Evolutionary conservation across 2,888 invertebrate species (phyloP), one percentile per base, ranked within the genome.

Genomic region (Sesia apiformis): DNA sequence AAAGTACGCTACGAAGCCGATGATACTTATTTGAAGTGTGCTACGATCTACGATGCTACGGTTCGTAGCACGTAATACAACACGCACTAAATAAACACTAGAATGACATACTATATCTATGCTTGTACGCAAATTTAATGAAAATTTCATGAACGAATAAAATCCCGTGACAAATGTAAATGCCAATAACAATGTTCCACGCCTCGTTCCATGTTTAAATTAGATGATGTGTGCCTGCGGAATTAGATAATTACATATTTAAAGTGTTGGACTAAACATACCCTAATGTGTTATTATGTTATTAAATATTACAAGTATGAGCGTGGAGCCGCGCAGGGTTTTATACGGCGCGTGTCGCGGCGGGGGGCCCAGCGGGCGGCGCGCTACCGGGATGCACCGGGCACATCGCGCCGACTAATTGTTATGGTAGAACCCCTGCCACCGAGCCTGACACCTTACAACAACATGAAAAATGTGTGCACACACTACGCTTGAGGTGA

Each of bases 201-300:
- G 23, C 46, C 23, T 46, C 23, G 8, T 46, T 46, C n/a, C n/a
- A n/a, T 4, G 46, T 59, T 60, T 56, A 64, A 63, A 62, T 60
- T 58, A 61, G 60, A 65, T 65, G 63, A 66, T 62, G 62, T 60
- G 56, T 59, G 59, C 53, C 53, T 57, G 40, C 39, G 40, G 23
- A 46, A 46, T 46, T 46, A 46, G 46, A 46, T 46, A 46, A 46
- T 46, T n/a, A 46, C 46, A 23, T 23, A 23, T 8, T 42, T 38
- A 39, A 52, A 54, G 50, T 54, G 39, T 57, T 56, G 54, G 49
- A 51, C 50, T 42, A 56, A 80, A 76, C 72, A 66, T 64, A 71
- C 79, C 75, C 80, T 80, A 79, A 87, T 77, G 73, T 76, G 79
- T 83, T 86, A 88, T 88, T 86, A 86, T 84, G 87, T 83, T 87